Conservation (phyloP, 2,797 vertebrate genomes). For the Hypotaenidia okinawae region DNA sequence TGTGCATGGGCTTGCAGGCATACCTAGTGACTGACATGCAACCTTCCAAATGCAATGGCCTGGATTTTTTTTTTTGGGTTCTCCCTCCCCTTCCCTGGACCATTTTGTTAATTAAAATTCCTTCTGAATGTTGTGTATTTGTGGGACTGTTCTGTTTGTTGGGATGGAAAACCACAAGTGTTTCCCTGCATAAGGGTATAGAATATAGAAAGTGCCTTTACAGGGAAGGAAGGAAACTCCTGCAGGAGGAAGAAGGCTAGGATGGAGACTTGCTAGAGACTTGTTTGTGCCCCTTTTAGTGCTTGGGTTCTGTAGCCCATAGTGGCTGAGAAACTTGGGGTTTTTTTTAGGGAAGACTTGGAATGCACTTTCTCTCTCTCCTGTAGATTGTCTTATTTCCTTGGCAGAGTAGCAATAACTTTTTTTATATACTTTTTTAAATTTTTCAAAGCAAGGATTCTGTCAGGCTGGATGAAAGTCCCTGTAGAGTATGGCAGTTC, state of each 20-base stretch:
- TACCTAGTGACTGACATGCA: conserved; percentile 54
- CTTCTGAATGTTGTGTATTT: conserved; percentile 76
- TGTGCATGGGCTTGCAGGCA: conserved; percentile 50
- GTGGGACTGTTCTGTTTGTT: conserved; percentile 73
- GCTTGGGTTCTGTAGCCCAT: background rate
- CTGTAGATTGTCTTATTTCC: conserved; percentile 23
- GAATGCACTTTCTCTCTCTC: conserved; percentile 38
- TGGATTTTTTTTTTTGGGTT: background rate
- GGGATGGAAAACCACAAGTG: background rate
- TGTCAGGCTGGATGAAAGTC: background rate
- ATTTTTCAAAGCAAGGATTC: conserved; percentile 30
- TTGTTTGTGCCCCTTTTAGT: background rate
- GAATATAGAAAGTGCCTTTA: conserved; percentile 63
- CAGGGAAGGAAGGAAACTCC: conserved; percentile 2
- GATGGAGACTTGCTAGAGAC: background rate
- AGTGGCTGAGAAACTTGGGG: background rate
- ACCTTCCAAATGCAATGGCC: conserved; percentile 43
- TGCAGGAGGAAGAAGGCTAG: background rate
- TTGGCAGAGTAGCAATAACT: conserved; percentile 64
- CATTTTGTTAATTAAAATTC: conserved; percentile 82
- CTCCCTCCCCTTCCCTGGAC: conserved; percentile 64
- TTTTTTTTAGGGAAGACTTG: background rate
- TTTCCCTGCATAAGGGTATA: conserved; percentile 22
- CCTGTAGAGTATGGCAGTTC: background rate
- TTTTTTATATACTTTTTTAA: background rate